These are phyloP conservation scores for Mamestra brassicae DNA, from an alignment of 2,888 invertebrate genomes.

Conservation along the genomic window DNA sequence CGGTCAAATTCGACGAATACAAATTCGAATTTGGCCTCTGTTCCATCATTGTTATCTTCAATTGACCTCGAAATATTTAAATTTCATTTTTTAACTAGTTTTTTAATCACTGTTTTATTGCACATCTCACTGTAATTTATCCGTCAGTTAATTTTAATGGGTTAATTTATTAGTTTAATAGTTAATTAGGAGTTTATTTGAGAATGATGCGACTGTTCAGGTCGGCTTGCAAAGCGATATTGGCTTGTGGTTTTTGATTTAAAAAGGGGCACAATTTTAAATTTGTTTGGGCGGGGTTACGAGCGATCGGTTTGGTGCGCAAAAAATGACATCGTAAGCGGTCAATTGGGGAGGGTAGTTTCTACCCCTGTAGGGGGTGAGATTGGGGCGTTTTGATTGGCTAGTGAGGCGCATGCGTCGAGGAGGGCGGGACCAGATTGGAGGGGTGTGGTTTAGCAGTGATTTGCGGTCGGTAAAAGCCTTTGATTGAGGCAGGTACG, in stretches of 20 bases:
- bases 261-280: conserved; percentile 81
- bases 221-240: conserved; percentile 75
- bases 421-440: conserved; percentile 82
- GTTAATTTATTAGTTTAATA: conserved; percentile 60
- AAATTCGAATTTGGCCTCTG: conserved; percentile 77
- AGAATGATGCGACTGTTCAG: conserved; percentile 71
- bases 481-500: conserved; percentile 87
- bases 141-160: conserved; percentile 70
- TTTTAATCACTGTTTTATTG: conserved; percentile 48
- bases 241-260: conserved; percentile 83
- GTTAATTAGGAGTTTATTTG: conserved; percentile 64
- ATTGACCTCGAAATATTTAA: conserved; percentile 60
- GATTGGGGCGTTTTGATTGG: conserved; percentile 77
- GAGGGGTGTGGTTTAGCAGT: conserved; percentile 87
- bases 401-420: conserved; percentile 80
- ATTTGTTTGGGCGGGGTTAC: conserved; percentile 84
- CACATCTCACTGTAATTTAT: conserved; percentile 57
- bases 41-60: conserved; percentile 81
- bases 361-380: conserved; percentile 75
- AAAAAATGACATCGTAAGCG: conserved; percentile 88
- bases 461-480: conserved; percentile 88
- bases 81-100: conserved; percentile 47
- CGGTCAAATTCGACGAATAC: conserved; percentile 83
- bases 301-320: conserved; percentile 84
- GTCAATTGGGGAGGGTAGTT: conserved; percentile 85